Conservation (phyloP, 2,113 vertebrate species). For the Leptocoma aspasia region DNA sequence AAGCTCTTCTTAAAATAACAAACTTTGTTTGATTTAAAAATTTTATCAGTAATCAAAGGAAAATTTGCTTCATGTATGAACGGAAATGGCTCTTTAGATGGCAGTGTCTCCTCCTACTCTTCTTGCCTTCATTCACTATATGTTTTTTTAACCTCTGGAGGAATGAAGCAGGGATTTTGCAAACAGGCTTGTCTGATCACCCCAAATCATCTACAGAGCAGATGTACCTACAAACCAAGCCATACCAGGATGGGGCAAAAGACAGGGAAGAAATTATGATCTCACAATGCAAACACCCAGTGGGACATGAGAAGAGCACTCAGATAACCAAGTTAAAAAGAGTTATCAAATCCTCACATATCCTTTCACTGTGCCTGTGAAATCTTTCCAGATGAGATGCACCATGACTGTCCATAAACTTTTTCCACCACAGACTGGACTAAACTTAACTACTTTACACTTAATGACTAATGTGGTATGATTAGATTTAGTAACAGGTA, state of each 20-base stretch:
- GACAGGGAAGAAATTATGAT: not conserved
- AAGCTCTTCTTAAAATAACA: not conserved
- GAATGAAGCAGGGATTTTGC: not conserved
- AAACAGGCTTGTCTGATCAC: not conserved
- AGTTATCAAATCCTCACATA: not conserved
- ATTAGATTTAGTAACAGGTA: not conserved
- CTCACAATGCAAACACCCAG: not conserved
- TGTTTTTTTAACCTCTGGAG: not conserved
- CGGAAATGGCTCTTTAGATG: not conserved
- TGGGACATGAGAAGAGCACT: not conserved
- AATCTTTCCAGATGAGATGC: not conserved
- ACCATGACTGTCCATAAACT: not conserved
- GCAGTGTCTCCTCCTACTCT: not conserved
- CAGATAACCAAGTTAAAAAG: not conserved
- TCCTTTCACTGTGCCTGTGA: not conserved
- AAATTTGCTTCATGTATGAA: not conserved
- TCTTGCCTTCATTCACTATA: not conserved
- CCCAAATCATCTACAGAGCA: not conserved
- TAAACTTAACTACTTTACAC: not conserved
- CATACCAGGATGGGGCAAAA: not conserved
- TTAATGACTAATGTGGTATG: fast-evolving
- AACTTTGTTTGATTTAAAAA: not conserved
- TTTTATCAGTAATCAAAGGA: not conserved
- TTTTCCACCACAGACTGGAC: not conserved
- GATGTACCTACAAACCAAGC: not conserved